phyloP scores from a whole-genome alignment of 2,888 invertebrate genomes.

The Melinaea marsaeus region DNA sequence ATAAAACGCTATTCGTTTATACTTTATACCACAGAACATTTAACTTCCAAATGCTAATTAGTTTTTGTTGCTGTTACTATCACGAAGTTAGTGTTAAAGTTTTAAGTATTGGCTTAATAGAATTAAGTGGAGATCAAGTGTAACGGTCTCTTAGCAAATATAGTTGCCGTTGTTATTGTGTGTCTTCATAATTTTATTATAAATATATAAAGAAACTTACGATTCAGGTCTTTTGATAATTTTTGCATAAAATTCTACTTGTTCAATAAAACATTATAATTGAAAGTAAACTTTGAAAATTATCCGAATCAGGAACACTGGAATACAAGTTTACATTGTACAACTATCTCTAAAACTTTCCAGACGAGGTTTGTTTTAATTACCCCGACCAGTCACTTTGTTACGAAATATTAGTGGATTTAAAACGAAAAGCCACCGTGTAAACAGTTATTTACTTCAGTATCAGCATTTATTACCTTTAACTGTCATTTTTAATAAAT shows the following conservation, averaged over 20 bases:
- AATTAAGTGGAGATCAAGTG: constrained; percentile 4
- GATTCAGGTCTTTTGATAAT: too few species aligned
- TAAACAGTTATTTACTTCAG: constrained; percentile 23
- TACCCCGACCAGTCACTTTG: constrained; percentile 34
- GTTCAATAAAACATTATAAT: background rate
- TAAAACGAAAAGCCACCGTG: constrained; percentile 29
- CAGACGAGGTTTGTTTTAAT: constrained; percentile 43
- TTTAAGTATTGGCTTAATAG: constrained; percentile 31
- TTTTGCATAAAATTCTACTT: background rate
- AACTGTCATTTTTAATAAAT: background rate
- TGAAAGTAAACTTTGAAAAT: constrained; percentile 17
- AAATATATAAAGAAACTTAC: background rate
- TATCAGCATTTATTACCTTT: background rate
- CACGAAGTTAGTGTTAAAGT: constrained; percentile 35
- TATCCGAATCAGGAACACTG: constrained; percentile 22
- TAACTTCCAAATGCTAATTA: constrained; percentile 42
- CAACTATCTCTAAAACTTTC: constrained; percentile 25
- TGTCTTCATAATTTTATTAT: background rate
- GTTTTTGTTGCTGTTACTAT: constrained; percentile 47
- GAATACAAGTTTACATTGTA: constrained; percentile 23
- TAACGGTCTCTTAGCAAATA: background rate
- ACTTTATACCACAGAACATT: constrained; percentile 18
- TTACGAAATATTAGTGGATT: constrained; percentile 31
- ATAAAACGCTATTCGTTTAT: background rate
- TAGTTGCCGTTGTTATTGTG: background rate